phyloP scores from a whole-genome alignment of 2,113 vertebrate species.

The Paratilapia polleni region DNA sequence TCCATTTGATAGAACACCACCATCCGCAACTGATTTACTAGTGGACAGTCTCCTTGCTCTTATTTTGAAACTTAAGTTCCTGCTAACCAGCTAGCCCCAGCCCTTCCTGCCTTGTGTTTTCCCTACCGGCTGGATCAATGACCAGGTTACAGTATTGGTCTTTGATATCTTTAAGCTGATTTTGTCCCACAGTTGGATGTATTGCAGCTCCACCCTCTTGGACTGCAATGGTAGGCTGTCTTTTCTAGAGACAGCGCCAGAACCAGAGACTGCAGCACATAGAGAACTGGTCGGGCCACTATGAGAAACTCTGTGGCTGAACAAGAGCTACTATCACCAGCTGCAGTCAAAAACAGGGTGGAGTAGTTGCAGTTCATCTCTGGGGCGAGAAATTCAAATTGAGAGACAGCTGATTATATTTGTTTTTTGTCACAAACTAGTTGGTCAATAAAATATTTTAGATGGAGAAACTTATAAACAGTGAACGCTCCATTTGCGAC shows the following conservation, averaged over 20 bases:
- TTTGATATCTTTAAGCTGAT: not conserved
- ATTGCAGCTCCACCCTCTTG: not conserved
- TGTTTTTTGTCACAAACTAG: not conserved
- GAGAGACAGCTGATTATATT: not conserved
- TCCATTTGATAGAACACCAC: not conserved
- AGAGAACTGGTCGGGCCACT: not conserved
- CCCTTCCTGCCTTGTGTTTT: not conserved
- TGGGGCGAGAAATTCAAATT: not conserved
- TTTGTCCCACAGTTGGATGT: not conserved
- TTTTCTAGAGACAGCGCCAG: not conserved
- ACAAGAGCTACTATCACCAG: not conserved
- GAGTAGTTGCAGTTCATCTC: not conserved
- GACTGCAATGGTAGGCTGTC: not conserved
- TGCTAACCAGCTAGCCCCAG: no score
- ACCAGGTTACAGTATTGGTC: not conserved
- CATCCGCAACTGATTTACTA: not conserved
- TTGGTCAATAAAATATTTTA: rapidly evolving
- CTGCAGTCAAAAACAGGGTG: not conserved
- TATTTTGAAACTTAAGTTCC: no score
- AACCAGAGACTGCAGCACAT: no score
- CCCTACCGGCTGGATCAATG: not conserved
- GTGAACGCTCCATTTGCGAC: not conserved
- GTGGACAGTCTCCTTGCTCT: not conserved
- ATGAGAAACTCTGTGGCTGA: not conserved
- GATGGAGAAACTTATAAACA: not conserved